Evolutionary conservation across 2,888 invertebrate genomes (phyloP), one percentile per base, ranked within the genome.

Genomic region (Pristionchus mayeri): DNA sequence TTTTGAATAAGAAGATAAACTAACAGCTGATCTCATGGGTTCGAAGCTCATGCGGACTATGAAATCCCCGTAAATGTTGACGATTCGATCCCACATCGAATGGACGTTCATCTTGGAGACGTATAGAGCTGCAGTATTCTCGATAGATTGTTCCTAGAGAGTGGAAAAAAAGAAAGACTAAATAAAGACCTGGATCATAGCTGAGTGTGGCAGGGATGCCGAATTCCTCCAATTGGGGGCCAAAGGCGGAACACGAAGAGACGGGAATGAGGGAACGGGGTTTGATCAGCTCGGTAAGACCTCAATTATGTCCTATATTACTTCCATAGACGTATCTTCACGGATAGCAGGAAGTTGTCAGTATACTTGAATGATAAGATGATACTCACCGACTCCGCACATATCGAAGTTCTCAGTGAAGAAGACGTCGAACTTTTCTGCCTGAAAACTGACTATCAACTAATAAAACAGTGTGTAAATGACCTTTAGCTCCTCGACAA

Each of bases 361-460:
- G n/a, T n/a, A n/a, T n/a, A n/a, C n/a, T n/a, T n/a, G n/a, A n/a
- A n/a, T n/a, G n/a, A n/a, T n/a, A n/a, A n/a, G n/a, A n/a, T n/a
- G n/a, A n/a, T 0, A 78, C 76, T 78, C 30, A 78, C 76, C 76
- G 9, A 78, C 50, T 50, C 76, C 76, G 50, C 76, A 78, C 76
- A 78, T 78, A 50, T 78, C 76, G 6, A 78, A 78, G 50, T 78
- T 48, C 7, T 78, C 76, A 13, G 76, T 50, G 50, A 78, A 50
- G 50, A 78, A 78, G 6, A 78, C 18, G 50, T 78, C 76, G 50
- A 40, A 78, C 18, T 48, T 78, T 21, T 78, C 76, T 4, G 24
- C 30, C 76, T 50, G 50, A 11, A 40, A 67, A n/a, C n/a, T 9
- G 21, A 40, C 40, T 40, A n/a, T 71, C 3, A 13, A 21, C 3